Percentiles rank a stretch among this genome's conserved stretches.
phyloP scores from a whole-genome alignment of 2,888 invertebrate genomes.

The Spodoptera picta region DNA sequence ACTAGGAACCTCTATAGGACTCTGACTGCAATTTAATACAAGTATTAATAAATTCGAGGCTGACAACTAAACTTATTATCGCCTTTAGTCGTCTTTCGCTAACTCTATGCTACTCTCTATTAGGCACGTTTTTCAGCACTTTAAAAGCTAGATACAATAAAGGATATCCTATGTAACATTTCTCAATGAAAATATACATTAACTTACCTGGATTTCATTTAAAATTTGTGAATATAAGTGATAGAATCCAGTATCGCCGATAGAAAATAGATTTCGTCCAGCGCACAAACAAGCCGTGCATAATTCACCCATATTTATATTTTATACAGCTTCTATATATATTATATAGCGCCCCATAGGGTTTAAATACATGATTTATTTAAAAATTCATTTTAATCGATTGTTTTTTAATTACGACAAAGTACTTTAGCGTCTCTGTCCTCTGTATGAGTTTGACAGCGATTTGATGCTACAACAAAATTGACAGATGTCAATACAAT shows the following conservation, averaged over 20 bases:
- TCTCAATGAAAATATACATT: not conserved
- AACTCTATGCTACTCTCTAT: too few species aligned
- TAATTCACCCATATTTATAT: slow-evolving; percentile 74
- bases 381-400: slow-evolving; percentile 14
- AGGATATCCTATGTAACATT: not conserved
- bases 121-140: too few species aligned
- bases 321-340: fast-evolving
- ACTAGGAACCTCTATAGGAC: too few species aligned
- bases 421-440: slow-evolving; percentile 26
- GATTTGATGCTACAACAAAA: slow-evolving; percentile 3
- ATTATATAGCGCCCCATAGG: not conserved
- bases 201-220: slow-evolving; percentile 77
- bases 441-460: slow-evolving; percentile 29
- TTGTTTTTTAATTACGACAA: slow-evolving; percentile 41
- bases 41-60: too few species aligned
- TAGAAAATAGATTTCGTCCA: slow-evolving; percentile 70
- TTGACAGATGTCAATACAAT: not conserved
- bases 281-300: slow-evolving; percentile 75
- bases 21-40: too few species aligned
- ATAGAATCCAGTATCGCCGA: slow-evolving; percentile 70
- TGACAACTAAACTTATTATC: too few species aligned
- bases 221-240: slow-evolving; percentile 75
- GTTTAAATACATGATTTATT: not conserved
- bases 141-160: too few species aligned
- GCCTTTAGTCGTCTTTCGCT: too few species aligned